A percentile compares a stretch with the other conserved stretches of the same genome.
Conservation (phyloP, 1,140 invertebrate species). For the Bombus haemorrhoidalis region DNA sequence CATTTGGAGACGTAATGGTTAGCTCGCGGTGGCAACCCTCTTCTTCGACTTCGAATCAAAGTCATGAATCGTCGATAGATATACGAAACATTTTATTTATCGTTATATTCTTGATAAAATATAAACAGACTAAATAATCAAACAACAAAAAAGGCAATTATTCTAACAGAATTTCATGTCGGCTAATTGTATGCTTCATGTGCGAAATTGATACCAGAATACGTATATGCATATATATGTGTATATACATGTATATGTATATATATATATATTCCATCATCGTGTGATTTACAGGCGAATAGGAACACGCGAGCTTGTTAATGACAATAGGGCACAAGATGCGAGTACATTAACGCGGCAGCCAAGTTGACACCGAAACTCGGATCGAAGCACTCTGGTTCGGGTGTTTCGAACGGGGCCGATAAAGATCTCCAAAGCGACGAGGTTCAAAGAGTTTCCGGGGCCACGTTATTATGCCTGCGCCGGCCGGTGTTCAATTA, state of each 20-base stretch:
- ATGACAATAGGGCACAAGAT: neutral
- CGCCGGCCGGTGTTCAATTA: slow-evolving; percentile 18
- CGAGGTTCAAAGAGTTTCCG: slow-evolving; percentile 48
- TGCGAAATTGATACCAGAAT: too few relatives aligned
- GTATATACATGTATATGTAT: neutral
- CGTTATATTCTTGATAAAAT: accelerated
- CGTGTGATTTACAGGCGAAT: neutral
- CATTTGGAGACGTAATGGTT: slow-evolving; percentile 6
- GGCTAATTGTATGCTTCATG: neutral
- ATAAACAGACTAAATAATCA: neutral
- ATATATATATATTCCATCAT: neutral
- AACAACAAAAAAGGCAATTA: too few relatives aligned
- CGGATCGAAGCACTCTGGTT: neutral
- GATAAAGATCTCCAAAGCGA: slow-evolving; percentile 32
- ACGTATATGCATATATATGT: too few relatives aligned
- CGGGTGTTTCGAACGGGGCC: neutral
- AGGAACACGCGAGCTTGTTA: neutral
- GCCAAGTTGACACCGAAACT: neutral
- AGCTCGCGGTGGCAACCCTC: neutral
- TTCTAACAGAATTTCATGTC: neutral
- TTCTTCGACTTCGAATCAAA: slow-evolving; percentile 1
- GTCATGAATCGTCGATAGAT: too few relatives aligned
- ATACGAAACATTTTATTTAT: too few relatives aligned
- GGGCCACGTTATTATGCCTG: slow-evolving; percentile 38
- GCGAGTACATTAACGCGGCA: neutral